Percentiles rank a stretch among this genome's conserved stretches.
Conservation (phyloP, 2,888 invertebrate genomes). For the Cephus pygmeus region DNA sequence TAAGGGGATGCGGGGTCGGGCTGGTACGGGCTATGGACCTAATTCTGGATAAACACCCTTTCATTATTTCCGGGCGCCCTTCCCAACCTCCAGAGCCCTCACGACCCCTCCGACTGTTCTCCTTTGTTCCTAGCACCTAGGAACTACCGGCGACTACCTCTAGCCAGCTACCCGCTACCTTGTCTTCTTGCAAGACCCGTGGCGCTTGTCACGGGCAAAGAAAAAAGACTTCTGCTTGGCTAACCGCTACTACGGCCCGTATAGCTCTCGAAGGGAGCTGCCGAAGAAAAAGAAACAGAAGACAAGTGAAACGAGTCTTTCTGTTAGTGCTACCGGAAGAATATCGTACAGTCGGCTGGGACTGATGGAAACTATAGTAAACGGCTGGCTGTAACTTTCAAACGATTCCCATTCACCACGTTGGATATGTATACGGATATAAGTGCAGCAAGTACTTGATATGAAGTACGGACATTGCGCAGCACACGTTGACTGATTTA, state of each 20-base stretch:
- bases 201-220: neutral
- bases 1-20: neutral
- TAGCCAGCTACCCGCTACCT: neutral
- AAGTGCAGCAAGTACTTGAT: too few species aligned
- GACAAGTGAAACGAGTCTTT: too few species aligned
- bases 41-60: constrained; percentile 64
- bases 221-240: neutral
- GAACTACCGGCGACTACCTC: too few species aligned
- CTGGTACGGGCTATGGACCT: constrained; percentile 34
- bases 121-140: constrained; percentile 21
- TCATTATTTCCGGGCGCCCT: constrained; percentile 56
- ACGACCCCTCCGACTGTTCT: constrained; percentile 15
- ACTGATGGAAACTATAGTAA: too few species aligned
- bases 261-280: too few species aligned
- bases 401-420: too few species aligned
- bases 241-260: too few species aligned
- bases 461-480: constrained; percentile 5
- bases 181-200: neutral
- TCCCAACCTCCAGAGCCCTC: constrained; percentile 19
- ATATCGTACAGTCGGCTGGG: too few species aligned
- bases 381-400: too few species aligned
- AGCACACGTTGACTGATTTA: constrained; percentile 44
- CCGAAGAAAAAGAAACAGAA: too few species aligned
- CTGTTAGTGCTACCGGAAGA: too few species aligned
- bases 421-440: too few species aligned